These are phyloP conservation scores for Cygnus atratus DNA, from an alignment of 2,113 vertebrate genomes.

Conservation along the genomic window DNA sequence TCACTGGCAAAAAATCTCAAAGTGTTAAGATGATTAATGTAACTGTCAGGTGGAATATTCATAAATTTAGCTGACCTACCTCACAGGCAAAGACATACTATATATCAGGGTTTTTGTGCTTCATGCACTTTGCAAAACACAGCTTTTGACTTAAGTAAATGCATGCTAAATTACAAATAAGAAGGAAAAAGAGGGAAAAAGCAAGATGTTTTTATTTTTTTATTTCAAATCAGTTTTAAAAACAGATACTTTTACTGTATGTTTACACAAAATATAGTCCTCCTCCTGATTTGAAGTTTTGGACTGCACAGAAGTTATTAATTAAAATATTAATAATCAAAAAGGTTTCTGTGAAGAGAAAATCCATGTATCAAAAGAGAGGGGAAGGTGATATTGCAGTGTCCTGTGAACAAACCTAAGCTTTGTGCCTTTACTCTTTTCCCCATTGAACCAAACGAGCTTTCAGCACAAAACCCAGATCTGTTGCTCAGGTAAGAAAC, in stretches of 20 bases:
- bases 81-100: background rate
- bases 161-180: background rate
- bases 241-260: background rate
- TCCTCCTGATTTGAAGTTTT: background rate
- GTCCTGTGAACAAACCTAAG: background rate
- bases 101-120: background rate
- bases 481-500: background rate
- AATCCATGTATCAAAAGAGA: background rate
- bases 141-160: background rate
- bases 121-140: background rate
- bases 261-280: background rate
- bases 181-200: background rate
- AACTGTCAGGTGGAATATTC: background rate
- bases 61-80: background rate
- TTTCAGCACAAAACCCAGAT: background rate
- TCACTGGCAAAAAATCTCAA: background rate
- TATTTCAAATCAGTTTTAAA: background rate
- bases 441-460: background rate
- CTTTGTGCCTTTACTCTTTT: background rate
- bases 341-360: background rate
- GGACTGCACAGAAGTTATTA: background rate
- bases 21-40: constrained; percentile 7
- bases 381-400: background rate
- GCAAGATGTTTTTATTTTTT: background rate
- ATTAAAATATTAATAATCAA: constrained; percentile 27